Conservation (phyloP, 2,113 vertebrate genomes). For the Corapipo altera region DNA sequence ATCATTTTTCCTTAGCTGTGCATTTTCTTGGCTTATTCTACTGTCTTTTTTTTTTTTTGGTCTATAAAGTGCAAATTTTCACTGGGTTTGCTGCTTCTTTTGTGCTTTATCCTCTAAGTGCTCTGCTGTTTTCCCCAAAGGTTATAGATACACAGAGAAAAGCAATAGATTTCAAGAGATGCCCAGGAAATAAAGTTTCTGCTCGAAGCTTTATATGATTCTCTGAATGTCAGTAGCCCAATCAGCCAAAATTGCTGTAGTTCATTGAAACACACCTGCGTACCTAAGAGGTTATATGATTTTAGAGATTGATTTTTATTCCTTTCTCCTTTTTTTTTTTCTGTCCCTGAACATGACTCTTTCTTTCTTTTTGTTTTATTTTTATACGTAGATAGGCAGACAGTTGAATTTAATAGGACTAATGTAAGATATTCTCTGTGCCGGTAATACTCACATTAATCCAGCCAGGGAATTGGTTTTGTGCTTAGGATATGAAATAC, state of each 20-base stretch:
- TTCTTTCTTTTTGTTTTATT: conserved; percentile 46
- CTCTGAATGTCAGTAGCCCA: conserved; percentile 61
- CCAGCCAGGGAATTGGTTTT: conserved; percentile 71
- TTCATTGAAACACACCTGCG: conserved; percentile 67
- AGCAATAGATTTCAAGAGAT: conserved; percentile 63
- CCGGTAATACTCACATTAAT: conserved; percentile 75
- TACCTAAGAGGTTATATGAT: conserved; percentile 65
- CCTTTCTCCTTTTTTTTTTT: neutral
- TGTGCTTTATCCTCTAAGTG: conserved; percentile 69
- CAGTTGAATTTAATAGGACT: conserved; percentile 68
- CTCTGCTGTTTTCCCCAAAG: conserved; percentile 66
- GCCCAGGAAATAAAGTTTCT: conserved; percentile 70
- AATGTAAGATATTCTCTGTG: conserved; percentile 52
- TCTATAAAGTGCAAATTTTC: conserved; percentile 54
- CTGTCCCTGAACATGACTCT: conserved; percentile 21
- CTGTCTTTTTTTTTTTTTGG: neutral
- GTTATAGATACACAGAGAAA: conserved; percentile 65
- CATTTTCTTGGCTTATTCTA: conserved; percentile 13
- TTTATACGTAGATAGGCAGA: conserved; percentile 59
- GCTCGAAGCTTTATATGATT: conserved; percentile 58
- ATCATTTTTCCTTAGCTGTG: conserved; percentile 9
- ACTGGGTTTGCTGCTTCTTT: conserved; percentile 49
- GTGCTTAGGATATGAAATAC: conserved; percentile 70
- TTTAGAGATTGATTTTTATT: conserved; percentile 69
- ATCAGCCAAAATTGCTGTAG: conserved; percentile 70